Evolutionary conservation across 2,797 vertebrate genomes (phyloP), one percentile per base, ranked within the genome.

Genomic region (Poecilia gillii): DNA sequence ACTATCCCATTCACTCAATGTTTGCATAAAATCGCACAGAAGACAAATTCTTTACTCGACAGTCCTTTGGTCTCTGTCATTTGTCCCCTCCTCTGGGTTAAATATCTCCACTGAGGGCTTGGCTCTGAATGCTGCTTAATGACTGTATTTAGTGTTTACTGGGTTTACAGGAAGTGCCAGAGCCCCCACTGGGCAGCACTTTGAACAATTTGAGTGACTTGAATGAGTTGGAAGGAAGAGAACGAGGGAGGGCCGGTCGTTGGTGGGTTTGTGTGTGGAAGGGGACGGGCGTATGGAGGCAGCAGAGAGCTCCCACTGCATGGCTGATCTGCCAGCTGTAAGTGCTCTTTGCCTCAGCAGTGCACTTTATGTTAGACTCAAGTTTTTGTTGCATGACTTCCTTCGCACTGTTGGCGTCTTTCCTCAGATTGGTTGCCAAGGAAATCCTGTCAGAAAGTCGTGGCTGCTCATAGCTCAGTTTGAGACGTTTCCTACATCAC

Each of bases 131-230:
- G 80, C 76, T 55, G 86, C 72, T 72, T 87, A 81, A 92, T 91
- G 87, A 91, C 87, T 93, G 84, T 94, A 88, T 92, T 92, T 91
- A 92, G 89, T 87, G 91, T 93, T 93, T 85, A 70, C 84, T 86
- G 79, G 86, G 77, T 85, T 85, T 80, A 88, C 90, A 94, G 94
- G 93, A 95, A 95, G 93, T 93, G 93, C 91, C 90, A 91, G 84
- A 80, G 87, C 76, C 83, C 80, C 87, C 91, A 89, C 68, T 39
- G 11, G 89, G 89, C 90, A 92, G 77, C 77, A 84, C 80, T 84
- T 77, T 79, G 71, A 85, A 82, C 73, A 83, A 57, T 90, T 79
- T 86, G 79, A 87, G 79, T 77, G 77, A 78, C 71, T 72, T 80
- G 74, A 81, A 82, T 84, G 82, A 86, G 53, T 82, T 72, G 47